Evolutionary conservation across 2,888 invertebrate species (phyloP), one percentile per base, ranked within the genome.

Genomic region (Dicyrtoma fusca): DNA sequence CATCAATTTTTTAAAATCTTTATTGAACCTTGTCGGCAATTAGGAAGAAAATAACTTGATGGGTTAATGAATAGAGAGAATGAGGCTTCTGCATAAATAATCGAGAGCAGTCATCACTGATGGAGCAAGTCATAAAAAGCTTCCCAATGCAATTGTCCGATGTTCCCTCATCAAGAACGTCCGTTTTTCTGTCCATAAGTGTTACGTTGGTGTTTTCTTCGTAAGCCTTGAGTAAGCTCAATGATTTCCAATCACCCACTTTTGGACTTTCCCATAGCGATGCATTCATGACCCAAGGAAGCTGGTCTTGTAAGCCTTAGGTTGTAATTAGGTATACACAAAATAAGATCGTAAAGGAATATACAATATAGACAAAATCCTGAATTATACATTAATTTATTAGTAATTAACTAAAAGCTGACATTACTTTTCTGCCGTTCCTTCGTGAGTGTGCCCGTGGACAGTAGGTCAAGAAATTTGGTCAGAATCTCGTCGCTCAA

Each of bases 41-140:
- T 0, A 77, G 68, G 57, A 75, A 75, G 71, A 73, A 79, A 42
- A 79, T 70, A 21, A 79, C 75, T 72, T 79, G 79, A 74, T 79
- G 79, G 0, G 79, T 79, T 47, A 79, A 64, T 6, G 79, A 77
- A 53, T 77, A 79, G 25, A 73, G 61, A 6, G 74, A 70, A 23
- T 71, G 62, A 14, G 75, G 75, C 21, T 65, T 47, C 11, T 47
- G 42, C 65, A 77, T 65, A 69, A 79, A 79, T n/a, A 75, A 17
- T 44, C 65, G 25, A 19, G 42, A 53, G 69, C 79, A 79, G 1
- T 45, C 55, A 0, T 73, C 55, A 0, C 76, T 70, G 17, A 77
- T 25, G n/a, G 68, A 47, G 21, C 57, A 66, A 21, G 47, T 45
- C 47, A 70, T 68, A 44, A 79, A 77, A 23, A 77, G 57, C 57